Base-by-base conservation (phyloP, 1,140 invertebrate species). In the Rhagoletis zephyria region DNA sequence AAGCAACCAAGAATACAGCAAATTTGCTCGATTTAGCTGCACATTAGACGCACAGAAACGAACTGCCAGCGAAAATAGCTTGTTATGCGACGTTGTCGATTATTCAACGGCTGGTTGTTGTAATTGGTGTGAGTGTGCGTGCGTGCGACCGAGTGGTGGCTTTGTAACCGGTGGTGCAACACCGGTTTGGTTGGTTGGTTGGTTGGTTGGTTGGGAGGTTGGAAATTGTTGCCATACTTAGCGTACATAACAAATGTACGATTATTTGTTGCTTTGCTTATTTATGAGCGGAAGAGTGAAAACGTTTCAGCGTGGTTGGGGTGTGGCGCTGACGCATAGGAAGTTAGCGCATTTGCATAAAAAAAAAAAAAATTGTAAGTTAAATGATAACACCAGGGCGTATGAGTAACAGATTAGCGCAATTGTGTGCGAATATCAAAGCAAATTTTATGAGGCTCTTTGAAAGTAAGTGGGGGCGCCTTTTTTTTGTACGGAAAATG, bases 391-490 rank as follows among this genome's bases (percentile, higher is more conserved):
- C 81, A 19, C 51, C 81, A 5, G n/a, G 81, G 51, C 19, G 67
- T 48, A 74, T 74, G 67, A 74, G 67, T 74, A 48, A 74, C 67
- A 74, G 67, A n/a, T 74, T 74, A 74, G 42, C 67, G 67, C 67
- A 74, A 74, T 74, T 48, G 67, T 45, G 67, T 74, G 67, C 40
- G 67, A 48, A 74, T n/a, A 74, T 74, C 67, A 74, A 3, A 56
- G 51, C 51, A 56, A 56, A 56, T 7, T 7, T 56, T 56, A 10
- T 10, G 5, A 56, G 10, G 51, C 51, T 56, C 10, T 56, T 56
- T 56, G 30, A 30, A 30, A 30, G 30, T 30, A 30, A 30, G 30
- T 30, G 30, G 30, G 30, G 30, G 2, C 3, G 16, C 10, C 9
- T 63, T 63, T 4, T 16, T 0, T 7, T 63, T 63, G 3, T 7